Evolutionary conservation across 2,797 vertebrate species (phyloP), one percentile per base, ranked within the genome.

Genomic region (Schizopygopsis pylzovi): DNA sequence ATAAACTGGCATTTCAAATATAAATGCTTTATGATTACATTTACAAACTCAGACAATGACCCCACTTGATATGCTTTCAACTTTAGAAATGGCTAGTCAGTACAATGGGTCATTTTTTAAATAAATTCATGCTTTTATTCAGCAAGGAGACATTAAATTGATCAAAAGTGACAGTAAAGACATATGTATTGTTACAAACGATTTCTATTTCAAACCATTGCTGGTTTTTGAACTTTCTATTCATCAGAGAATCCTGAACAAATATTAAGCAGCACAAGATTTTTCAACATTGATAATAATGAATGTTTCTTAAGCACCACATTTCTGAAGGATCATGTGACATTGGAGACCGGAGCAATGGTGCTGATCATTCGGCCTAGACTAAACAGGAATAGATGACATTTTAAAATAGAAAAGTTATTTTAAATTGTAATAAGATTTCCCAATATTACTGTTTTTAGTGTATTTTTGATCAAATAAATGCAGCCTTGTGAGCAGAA

Each of bases 381-480:
- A 2, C 25, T 4, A 22, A 18, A 76, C 47, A 54, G 2, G 49
- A 77, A 77, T 77, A 56, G 37, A 76, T 20, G 20, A 56, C 11
- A 39, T 13, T 77, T n/a, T 39, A 56, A 56, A 39, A 33, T n/a
- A 37, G 7, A 43, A 61, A 61, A 10, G 2, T 0, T 41, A 1
- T 61, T 61, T 59, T 25, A 78, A 41, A 43, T 78, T 5, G 12
- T 25, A 25, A 15, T 39, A 7, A 8, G 15, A 33, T 76, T 76
- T 37, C 18, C 16, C 5, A 52, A 6, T 18, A 77, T 56, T 39
- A 56, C 49, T 8, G 37, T 78, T 59, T 45, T 59, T 78, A 43
- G 4, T 79, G 37, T 18, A 61, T 28, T 61, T 79, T 43, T 43
- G 37, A 61, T 79, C 22, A 79, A 79, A 79, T n/a, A 79, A 79